phyloP scores from a whole-genome alignment of 2,113 vertebrate species.

The Microcebus murinus region DNA sequence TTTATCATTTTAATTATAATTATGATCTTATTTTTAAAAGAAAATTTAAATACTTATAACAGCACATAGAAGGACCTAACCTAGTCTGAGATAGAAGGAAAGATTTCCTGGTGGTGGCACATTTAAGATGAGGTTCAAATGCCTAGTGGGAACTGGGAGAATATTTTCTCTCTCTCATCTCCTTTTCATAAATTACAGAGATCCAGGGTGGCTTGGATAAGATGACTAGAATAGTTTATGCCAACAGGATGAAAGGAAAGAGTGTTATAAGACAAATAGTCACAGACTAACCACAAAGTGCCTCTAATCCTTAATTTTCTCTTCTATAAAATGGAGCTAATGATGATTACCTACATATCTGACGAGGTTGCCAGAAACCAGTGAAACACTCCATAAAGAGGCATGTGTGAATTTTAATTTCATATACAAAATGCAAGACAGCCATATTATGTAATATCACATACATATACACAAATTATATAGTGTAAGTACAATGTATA shows the following conservation, averaged over 20 bases:
- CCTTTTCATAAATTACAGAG: background rate
- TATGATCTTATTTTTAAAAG: background rate
- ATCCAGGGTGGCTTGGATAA: background rate
- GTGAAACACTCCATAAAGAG: background rate
- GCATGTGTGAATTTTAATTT: background rate
- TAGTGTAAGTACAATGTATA: background rate
- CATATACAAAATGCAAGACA: background rate
- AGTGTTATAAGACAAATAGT: background rate
- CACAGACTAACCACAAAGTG: background rate
- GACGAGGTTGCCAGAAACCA: background rate
- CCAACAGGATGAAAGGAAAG: background rate
- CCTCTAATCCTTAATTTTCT: background rate
- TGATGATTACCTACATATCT: background rate
- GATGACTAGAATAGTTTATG: background rate
- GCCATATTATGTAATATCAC: background rate
- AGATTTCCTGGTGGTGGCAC: background rate
- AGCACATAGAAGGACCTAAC: background rate
- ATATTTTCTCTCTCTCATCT: background rate
- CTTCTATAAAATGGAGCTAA: background rate
- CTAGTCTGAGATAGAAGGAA: background rate
- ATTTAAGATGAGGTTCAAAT: background rate
- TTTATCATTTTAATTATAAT: background rate
- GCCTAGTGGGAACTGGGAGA: background rate
- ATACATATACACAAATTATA: background rate
- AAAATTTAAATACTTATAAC: background rate